Conservation (phyloP, 1,140 invertebrate genomes). For the Acromyrmex echinatior region DNA sequence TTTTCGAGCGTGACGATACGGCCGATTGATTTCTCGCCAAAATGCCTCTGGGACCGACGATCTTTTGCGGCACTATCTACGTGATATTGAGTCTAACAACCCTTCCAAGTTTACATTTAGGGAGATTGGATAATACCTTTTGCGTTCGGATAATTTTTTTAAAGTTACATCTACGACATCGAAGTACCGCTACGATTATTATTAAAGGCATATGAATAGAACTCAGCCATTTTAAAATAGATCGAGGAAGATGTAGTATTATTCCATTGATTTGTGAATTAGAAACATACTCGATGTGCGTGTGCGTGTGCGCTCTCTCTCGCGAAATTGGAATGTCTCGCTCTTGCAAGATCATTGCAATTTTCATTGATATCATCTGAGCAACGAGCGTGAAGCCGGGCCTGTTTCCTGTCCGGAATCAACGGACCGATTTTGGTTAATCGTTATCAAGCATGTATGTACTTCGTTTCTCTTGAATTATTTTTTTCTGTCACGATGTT, state of each 20-base stretch:
- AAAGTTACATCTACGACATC: conserved; percentile 16
- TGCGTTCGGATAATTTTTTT: conserved; percentile 52
- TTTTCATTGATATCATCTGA: conserved; percentile 79
- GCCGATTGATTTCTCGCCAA: conserved; percentile 58
- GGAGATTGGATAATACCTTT: conserved; percentile 35
- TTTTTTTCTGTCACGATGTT: conserved; percentile 15
- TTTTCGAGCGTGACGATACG: conserved; percentile 35
- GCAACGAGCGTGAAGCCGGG: conserved; percentile 78
- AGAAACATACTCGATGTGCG: too few relatives aligned
- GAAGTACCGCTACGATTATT: neutral
- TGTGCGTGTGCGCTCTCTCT: conserved; percentile 1
- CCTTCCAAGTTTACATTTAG: conserved; percentile 41
- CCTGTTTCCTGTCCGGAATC: conserved; percentile 78
- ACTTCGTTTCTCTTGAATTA: conserved; percentile 7
- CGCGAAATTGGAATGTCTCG: conserved; percentile 70
- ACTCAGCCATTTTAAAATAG: conserved; percentile 47
- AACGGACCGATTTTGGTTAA: conserved; percentile 71
- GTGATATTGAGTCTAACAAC: conserved; percentile 64
- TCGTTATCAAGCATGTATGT: conserved; percentile 60
- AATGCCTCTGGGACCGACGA: neutral
- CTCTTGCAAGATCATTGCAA: conserved; percentile 71
- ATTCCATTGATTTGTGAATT: conserved; percentile 7
- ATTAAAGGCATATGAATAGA: conserved; percentile 45
- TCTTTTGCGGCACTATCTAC: conserved; percentile 59
- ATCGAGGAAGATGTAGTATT: neutral